Base-by-base conservation (phyloP, 2,888 invertebrate species). In the Thyatira batis region DNA sequence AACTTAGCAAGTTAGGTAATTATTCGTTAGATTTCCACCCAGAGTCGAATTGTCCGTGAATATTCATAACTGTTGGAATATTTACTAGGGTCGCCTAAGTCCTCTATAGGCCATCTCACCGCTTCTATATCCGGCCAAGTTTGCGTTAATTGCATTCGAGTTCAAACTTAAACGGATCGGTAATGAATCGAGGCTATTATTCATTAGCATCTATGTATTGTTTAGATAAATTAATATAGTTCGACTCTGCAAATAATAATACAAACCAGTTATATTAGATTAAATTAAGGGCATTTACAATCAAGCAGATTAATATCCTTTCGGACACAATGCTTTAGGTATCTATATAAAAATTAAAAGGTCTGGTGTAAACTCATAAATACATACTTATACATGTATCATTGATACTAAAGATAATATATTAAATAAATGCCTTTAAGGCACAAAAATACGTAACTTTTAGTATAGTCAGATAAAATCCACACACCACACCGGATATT, bases 121-220 rank as follows among this genome's bases (percentile, higher is more conserved):
- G 53, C 54, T 58, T 53, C 55, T 61, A 61, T 63, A 56, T 53
- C 63, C 61, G 39, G 39, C 65, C 52, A 67, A 73, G 65, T 70
- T 70, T 56, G 54, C 58, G 59, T 62, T 79, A 80, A 80, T 79
- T 76, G 71, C 71, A 63, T 71, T 67, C 57, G 68, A 72, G 69
- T 76, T 58, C 63, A 58, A 67, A 68, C 69, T 69, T 59, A 76
- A 72, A 72, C 68, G 71, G 68, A 64, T 70, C 67, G 64, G 71
- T 66, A 73, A 76, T 70, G 69, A 68, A 69, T 68, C 70, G 71
- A 71, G 70, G 65, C 60, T 53, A 50, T 60, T 67, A 69, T 67
- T 60, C 58, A 63, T 25, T 25, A 10, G 13, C 8, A n/a, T 39
- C 8, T 11, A 39, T 13, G 5, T 17, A 13, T 33, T n/a, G n/a